These are phyloP conservation scores for Drosophila guanche DNA, from an alignment of 1,140 invertebrate species.

Conservation along the genomic window DNA sequence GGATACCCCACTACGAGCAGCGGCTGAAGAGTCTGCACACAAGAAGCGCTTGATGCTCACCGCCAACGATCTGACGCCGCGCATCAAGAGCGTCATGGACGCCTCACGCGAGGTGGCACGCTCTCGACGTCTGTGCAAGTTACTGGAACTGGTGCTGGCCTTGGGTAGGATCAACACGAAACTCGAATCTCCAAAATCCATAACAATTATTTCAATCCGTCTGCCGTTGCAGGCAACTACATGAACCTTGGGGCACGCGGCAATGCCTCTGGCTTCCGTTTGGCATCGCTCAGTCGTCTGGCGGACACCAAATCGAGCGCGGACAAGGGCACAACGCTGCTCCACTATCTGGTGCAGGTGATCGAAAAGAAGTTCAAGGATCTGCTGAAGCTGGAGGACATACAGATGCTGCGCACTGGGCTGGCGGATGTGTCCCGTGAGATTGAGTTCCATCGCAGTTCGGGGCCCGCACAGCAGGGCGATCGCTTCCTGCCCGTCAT, in stretches of 20 bases:
- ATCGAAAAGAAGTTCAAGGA: constrained; percentile 97
- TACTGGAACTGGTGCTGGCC: constrained; percentile 96
- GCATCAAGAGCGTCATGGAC: constrained; percentile 93
- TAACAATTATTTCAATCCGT: constrained; percentile 43
- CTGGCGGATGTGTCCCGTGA: constrained; percentile 95
- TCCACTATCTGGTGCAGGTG: constrained; percentile 96
- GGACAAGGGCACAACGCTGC: constrained; percentile 94
- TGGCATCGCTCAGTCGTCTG: constrained; percentile 95
- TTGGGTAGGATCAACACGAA: constrained; percentile 88
- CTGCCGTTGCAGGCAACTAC: constrained; percentile 89
- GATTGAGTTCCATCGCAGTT: constrained; percentile 94
- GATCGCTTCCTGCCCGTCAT: constrained; percentile 97
- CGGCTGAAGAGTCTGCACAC: constrained; percentile 94
- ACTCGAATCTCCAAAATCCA: too few species aligned
- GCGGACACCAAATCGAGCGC: constrained; percentile 97
- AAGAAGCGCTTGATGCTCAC: constrained; percentile 97
- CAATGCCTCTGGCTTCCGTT: constrained; percentile 96
- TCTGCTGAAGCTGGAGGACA: constrained; percentile 95
- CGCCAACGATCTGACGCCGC: constrained; percentile 92
- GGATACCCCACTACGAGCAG: constrained; percentile 98
- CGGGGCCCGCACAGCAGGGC: constrained; percentile 86
- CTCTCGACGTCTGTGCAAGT: constrained; percentile 90
- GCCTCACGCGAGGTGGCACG: constrained; percentile 94
- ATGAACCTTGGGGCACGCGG: constrained; percentile 96
- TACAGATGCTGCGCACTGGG: constrained; percentile 92